phyloP scores from a whole-genome alignment of 2,888 invertebrate genomes.

The Phyto melanocephala region DNA sequence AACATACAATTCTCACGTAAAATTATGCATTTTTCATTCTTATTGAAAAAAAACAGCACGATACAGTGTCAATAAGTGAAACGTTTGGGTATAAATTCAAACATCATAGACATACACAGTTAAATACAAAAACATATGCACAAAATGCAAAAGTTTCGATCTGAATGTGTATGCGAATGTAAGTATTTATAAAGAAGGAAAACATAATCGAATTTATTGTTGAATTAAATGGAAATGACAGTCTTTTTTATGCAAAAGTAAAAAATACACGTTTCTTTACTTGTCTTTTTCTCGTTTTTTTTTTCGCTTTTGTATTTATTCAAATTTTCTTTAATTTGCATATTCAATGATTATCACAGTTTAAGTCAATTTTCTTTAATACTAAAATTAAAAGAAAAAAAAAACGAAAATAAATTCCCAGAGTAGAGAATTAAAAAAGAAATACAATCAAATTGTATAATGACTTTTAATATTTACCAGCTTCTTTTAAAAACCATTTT shows the following conservation, averaged over 20 bases:
- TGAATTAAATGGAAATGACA: slow-evolving; percentile 45
- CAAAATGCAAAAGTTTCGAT: background rate
- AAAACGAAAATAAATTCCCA: background rate
- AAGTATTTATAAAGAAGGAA: background rate
- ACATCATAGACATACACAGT: background rate
- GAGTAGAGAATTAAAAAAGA: background rate
- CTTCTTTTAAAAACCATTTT: background rate
- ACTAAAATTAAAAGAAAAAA: background rate
- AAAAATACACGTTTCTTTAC: background rate
- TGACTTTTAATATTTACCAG: slow-evolving; percentile 43
- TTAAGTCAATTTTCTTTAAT: slow-evolving; percentile 53
- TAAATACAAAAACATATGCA: background rate
- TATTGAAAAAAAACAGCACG: slow-evolving; percentile 21
- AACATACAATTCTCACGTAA: background rate
- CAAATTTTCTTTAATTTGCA: slow-evolving; percentile 55
- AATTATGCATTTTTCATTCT: slow-evolving; percentile 9
- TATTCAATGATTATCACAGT: slow-evolving; percentile 58
- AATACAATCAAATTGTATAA: slow-evolving; percentile 13
- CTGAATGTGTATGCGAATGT: background rate
- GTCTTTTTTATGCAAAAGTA: slow-evolving; percentile 1
- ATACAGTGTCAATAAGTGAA: slow-evolving; percentile 29
- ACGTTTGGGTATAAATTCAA: background rate
- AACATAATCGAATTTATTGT: slow-evolving; percentile 57
- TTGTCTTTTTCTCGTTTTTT: background rate
- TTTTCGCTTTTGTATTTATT: slow-evolving; percentile 25